Evolutionary conservation across 2,797 vertebrate species (phyloP).

Genomic region (Knipowitschia caucasica): DNA sequence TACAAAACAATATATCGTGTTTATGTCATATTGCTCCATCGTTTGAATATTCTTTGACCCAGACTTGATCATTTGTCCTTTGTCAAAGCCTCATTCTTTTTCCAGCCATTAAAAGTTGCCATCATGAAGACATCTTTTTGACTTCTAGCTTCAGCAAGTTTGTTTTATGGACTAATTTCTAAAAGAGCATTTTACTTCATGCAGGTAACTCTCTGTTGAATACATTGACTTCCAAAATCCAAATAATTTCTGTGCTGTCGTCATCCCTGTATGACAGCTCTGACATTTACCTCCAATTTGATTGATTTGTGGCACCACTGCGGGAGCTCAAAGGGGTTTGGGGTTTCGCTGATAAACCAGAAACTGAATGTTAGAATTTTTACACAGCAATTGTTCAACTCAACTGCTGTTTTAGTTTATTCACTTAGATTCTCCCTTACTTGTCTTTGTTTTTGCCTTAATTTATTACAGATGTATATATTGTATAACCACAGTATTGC

Average conservation of each 20-base stretch:
- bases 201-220: not conserved
- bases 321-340: slow-evolving; percentile 23
- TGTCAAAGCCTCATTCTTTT: not conserved
- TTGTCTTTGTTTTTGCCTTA: too few species aligned
- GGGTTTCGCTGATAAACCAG: too few species aligned
- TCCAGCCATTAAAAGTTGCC: not conserved
- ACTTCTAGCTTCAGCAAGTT: not conserved
- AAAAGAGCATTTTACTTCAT: not conserved
- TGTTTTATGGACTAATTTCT: not conserved
- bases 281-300: slow-evolving; percentile 34
- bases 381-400: too few species aligned
- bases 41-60: not conserved
- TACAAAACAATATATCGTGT: too few species aligned
- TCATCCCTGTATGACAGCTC: slow-evolving; percentile 30
- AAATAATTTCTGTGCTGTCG: not conserved
- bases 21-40: too few species aligned
- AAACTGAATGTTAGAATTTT: too few species aligned
- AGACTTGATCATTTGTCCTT: not conserved
- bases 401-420: too few species aligned
- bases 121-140: not conserved
- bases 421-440: too few species aligned
- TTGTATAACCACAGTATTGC: too few species aligned
- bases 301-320: slow-evolving; percentile 27
- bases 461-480: too few species aligned
- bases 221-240: not conserved